A percentile compares a stretch with the other conserved stretches of the same genome.
phyloP scores from a whole-genome alignment of 2,797 vertebrate genomes.

The Melanogrammus aeglefinus region DNA sequence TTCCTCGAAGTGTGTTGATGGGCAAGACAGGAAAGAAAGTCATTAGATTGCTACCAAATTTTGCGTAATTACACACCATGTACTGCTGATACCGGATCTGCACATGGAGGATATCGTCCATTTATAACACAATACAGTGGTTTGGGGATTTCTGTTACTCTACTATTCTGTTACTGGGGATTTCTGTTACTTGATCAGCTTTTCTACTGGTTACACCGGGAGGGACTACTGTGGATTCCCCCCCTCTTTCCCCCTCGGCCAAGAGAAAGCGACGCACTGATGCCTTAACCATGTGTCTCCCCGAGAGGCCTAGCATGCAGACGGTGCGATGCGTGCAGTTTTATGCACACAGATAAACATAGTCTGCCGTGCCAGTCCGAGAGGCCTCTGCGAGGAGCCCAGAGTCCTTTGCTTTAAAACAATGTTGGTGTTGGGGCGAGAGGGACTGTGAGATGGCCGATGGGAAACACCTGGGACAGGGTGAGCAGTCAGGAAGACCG shows the following conservation, averaged over 20 bases:
- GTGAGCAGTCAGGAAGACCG: too few relatives aligned
- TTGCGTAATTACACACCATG: too few relatives aligned
- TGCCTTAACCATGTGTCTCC: constrained; percentile 82
- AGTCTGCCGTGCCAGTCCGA: constrained; percentile 74
- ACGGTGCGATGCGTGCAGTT: constrained; percentile 68
- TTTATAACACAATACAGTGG: too few relatives aligned
- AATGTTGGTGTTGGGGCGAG: constrained; percentile 77
- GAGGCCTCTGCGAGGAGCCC: constrained; percentile 76
- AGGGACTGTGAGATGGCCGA: constrained; percentile 66
- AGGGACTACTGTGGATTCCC: constrained; percentile 26
- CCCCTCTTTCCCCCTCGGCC: constrained; percentile 30
- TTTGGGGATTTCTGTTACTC: too few relatives aligned
- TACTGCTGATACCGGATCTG: too few relatives aligned
- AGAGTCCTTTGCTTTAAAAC: constrained; percentile 74
- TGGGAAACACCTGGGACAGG: constrained; percentile 85
- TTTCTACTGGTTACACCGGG: constrained; percentile 9
- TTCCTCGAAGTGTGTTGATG: constrained; percentile 9
- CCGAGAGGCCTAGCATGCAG: constrained; percentile 60
- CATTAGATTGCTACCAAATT: too few relatives aligned
- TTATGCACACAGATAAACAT: constrained; percentile 86
- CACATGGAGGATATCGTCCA: too few relatives aligned
- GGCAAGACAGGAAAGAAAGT: too few relatives aligned
- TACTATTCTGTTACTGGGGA: too few relatives aligned
- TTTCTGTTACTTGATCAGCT: background rate
- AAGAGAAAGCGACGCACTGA: constrained; percentile 53